Conservation (phyloP, 1,140 invertebrate species). For the Drosophila ogumai region DNA sequence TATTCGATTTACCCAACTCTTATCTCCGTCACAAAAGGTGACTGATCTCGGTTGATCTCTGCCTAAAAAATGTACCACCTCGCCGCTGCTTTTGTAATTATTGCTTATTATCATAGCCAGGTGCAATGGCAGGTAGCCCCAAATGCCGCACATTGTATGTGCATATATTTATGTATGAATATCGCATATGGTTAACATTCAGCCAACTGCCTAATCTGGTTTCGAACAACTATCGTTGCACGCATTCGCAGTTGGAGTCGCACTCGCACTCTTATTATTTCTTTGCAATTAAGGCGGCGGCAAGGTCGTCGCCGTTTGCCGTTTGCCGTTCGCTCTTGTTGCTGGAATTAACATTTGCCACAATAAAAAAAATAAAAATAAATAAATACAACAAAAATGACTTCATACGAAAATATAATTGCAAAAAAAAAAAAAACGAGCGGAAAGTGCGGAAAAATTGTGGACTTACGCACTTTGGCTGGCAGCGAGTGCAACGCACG, state of each 20-base stretch:
- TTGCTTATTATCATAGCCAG: conserved; percentile 22
- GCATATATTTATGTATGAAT: neutral
- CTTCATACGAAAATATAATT: conserved; percentile 72
- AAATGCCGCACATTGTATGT: conserved; percentile 14
- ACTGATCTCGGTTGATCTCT: conserved; percentile 16
- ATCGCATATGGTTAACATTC: conserved; percentile 18
- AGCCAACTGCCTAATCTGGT: conserved; percentile 51
- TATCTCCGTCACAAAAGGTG: conserved; percentile 1
- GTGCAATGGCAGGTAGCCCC: conserved; percentile 21
- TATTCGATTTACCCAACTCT: neutral
- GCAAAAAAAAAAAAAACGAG: conserved; percentile 17
- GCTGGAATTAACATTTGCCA: conserved; percentile 64
- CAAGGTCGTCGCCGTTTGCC: conserved; percentile 67
- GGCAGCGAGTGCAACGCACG: conserved; percentile 56
- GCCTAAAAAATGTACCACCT: conserved; percentile 6
- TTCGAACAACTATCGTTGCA: conserved; percentile 61
- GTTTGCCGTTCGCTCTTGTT: conserved; percentile 19
- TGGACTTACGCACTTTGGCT: conserved; percentile 34
- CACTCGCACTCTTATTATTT: conserved; percentile 19
- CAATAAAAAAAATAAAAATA: conserved; percentile 19
- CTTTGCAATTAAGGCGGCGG: conserved; percentile 67
- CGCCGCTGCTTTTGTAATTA: conserved; percentile 4
- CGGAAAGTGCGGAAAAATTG: conserved; percentile 8
- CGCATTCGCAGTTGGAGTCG: conserved; percentile 47
- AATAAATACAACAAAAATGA: conserved; percentile 63